phyloP scores from a whole-genome alignment of 2,888 invertebrate species.

The Nesidiocoris tenuis region DNA sequence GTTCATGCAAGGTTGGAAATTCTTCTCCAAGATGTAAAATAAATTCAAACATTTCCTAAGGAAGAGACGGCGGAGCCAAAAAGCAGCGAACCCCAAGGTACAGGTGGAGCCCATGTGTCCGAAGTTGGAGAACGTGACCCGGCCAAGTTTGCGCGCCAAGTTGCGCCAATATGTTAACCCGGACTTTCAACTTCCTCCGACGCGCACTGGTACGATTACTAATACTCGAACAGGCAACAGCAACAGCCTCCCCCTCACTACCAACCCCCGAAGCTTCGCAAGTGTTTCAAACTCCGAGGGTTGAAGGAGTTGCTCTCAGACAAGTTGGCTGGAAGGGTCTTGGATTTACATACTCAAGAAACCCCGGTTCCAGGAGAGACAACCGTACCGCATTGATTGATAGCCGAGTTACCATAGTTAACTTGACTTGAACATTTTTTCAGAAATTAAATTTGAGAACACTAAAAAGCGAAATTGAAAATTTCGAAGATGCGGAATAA shows the following conservation, averaged over 20 bases:
- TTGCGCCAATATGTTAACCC: conserved; percentile 46
- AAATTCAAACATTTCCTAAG: too few species aligned
- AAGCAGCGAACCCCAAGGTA: too few species aligned
- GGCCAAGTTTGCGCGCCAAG: conserved; percentile 34
- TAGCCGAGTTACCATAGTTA: too few species aligned
- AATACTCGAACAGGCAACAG: background rate
- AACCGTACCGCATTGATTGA: conserved; percentile 37
- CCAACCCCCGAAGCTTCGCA: background rate
- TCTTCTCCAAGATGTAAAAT: too few species aligned
- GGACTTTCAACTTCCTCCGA: background rate
- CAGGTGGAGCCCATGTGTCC: conserved; percentile 45
- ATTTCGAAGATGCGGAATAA: too few species aligned
- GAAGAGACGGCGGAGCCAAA: too few species aligned
- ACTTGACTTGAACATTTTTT: too few species aligned
- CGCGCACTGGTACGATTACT: background rate
- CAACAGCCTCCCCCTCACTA: background rate
- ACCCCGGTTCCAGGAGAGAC: conserved; percentile 17
- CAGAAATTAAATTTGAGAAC: too few species aligned
- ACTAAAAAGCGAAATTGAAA: too few species aligned
- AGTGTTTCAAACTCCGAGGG: conserved; percentile 15
- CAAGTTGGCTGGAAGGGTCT: conserved; percentile 16
- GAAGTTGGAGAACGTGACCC: conserved; percentile 43
- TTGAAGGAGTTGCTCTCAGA: background rate
- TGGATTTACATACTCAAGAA: conserved; percentile 44
- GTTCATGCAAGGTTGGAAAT: too few species aligned